phyloP scores from a whole-genome alignment of 1,140 invertebrate species.

The Caenorhabditis tropicalis region DNA sequence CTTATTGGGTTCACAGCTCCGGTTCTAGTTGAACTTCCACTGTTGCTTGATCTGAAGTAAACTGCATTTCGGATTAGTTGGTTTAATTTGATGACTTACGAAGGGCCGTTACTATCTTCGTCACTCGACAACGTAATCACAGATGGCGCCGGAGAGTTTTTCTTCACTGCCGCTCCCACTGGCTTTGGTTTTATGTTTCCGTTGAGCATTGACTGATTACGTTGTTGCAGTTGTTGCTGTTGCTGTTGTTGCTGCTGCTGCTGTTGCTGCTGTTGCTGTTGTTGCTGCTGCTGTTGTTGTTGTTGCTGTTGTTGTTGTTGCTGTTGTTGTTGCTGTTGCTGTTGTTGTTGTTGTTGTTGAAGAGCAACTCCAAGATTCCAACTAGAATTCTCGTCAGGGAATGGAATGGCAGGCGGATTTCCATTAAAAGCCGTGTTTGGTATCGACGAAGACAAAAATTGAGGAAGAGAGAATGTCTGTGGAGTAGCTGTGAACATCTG shows the following conservation, averaged over 20 bases:
- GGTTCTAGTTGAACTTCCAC: not conserved
- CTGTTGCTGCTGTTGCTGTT: not conserved
- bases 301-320: conserved; percentile 14
- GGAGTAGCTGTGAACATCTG: not conserved
- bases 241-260: not conserved
- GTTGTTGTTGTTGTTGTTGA: not conserved
- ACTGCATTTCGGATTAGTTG: not conserved
- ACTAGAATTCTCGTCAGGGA: conserved; percentile 16
- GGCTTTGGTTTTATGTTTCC: not conserved
- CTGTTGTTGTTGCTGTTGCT: not conserved
- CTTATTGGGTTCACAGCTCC: not conserved
- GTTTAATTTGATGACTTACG: not conserved
- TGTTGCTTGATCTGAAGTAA: not conserved
- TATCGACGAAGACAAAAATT: not conserved
- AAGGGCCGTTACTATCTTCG: conserved; percentile 15
- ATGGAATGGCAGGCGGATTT: not conserved
- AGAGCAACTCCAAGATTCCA: not conserved
- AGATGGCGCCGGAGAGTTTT: not conserved
- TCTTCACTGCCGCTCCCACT: not conserved
- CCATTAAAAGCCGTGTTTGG: not conserved
- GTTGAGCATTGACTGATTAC: not conserved
- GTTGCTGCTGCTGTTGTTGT: not conserved
- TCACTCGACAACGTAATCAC: conserved; percentile 10
- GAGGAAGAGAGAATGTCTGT: not conserved
- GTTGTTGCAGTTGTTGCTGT: not conserved